Evolutionary conservation across 2,888 invertebrate species (phyloP), one percentile per base, ranked within the genome.

Genomic region (Trichacis sp.): DNA sequence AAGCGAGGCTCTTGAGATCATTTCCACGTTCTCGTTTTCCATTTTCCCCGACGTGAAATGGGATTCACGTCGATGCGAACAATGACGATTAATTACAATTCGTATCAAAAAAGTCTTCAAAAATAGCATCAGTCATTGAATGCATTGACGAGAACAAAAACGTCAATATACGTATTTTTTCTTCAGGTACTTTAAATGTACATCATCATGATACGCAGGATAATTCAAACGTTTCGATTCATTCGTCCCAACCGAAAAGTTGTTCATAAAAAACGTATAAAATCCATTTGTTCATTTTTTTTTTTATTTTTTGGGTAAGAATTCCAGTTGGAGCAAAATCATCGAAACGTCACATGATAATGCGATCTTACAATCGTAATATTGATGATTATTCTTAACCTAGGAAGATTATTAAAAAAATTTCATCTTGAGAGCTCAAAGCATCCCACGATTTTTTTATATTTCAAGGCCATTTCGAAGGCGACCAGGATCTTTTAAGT

Each of bases 141-240:
- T 3, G 36, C 9, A 36, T 36, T 3, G 36, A 36, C 36, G 36
- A 2, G 36, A 12, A 5, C 24, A 24, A 24, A 24, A 24, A 5
- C 3, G 20, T 43, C 51, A 50, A 72, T 73, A 74, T 70, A 70
- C 68, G 73, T 64, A 73, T 75, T 73, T 73, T 73, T 68, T n/a
- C n/a, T 84, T 45, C 84, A 84, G 84, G 84, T 84, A 84, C 84
- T 81, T 83, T 83, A 82, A 81, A 82, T 40, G 15, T 77, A 83
- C 80, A 81, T 80, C 79, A 81, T 79, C 77, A 77, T 81, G 74
- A 77, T 74, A 74, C 64, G 60, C 53, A 55, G 45, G 53, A 77
- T 73, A 75, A 80, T 72, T 75, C 75, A 74, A 76, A 72, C 69
- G 72, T 67, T 70, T 62, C 71, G 71, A 60, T 30, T 62, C 47